Conservation (phyloP, 1,140 invertebrate species). For the Aphaenogaster ashmeadi region DNA sequence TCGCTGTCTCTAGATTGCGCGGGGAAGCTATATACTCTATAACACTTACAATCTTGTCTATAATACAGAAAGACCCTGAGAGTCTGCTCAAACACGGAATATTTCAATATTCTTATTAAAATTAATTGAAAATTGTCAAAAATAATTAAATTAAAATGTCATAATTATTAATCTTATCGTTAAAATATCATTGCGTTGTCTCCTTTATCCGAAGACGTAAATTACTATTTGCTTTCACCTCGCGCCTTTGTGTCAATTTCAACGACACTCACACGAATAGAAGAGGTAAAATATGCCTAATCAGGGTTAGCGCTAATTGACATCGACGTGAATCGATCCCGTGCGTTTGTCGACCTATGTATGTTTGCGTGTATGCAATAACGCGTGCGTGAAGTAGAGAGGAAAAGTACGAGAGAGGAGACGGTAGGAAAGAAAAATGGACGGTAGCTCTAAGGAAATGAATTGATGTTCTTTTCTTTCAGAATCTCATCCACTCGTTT, state of each 20-base stretch:
- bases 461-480: constrained; percentile 87
- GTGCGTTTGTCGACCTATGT: background rate
- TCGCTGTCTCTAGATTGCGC: background rate
- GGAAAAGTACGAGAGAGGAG: constrained; percentile 29
- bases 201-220: background rate
- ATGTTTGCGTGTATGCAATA: background rate
- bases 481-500: constrained; percentile 87
- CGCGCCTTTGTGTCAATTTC: background rate
- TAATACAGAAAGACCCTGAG: background rate
- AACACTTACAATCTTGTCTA: background rate
- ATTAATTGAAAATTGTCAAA: background rate
- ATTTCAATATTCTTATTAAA: background rate
- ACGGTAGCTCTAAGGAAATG: constrained; percentile 81
- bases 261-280: background rate
- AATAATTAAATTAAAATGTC: constrained; percentile 2
- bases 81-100: background rate
- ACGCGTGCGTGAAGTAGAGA: constrained; percentile 34
- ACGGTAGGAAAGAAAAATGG: constrained; percentile 47
- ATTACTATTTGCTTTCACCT: background rate
- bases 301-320: constrained; percentile 25
- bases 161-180: background rate
- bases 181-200: background rate
- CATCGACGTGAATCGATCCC: background rate
- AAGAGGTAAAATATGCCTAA: constrained; percentile 3
- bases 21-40: background rate